Base-by-base conservation (phyloP, 2,888 invertebrate species). In the Andricus curvator region DNA sequence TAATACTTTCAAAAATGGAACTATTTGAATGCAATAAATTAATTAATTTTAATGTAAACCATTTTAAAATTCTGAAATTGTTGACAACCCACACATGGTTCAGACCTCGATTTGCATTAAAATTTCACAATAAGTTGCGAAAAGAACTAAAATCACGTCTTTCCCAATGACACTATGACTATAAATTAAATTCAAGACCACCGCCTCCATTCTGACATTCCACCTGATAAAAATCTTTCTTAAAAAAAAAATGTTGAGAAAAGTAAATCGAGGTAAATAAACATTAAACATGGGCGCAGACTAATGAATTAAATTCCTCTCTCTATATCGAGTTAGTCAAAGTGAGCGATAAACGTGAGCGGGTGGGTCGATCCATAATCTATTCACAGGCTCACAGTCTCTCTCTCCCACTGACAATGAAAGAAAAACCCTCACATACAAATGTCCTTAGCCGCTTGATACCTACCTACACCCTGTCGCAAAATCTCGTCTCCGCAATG, bases 401-500 rank as follows among this genome's bases (percentile, higher is more conserved):
- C 56, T 56, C 56, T 56, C 56, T 56, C 56, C 20, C 56, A 56
- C 56, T 56, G 51, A 1, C 51, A 51, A 17, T 51, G 56, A 17
- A 51, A 33, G 51, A 74, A 51, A 74, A 51, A 56, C n/a, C 29
- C 70, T 29, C 70, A 33, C 70, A 48, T 25, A 25, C 25, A 68
- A 70, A 25, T 48, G 25, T 70, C 51, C 48, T 44, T 48, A 20
- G 70, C 51, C 70, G 48, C 20, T 56, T 74, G 51, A 51, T 74
- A 74, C 70, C 70, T 51, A 74, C 70, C 70, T 56, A 51, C 51
- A 51, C 51, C 70, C 70, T 74, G 68, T 70, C 51, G 70, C 51
- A 29, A 74, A 74, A 51, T 74, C 70, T 74, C 70, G 29, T 74
- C 70, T 74, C 25, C 33, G 29, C 70, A 74, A 74, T 74, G 51